Base-by-base conservation (phyloP, 2,797 vertebrate species). In the Crenichthys baileyi region DNA sequence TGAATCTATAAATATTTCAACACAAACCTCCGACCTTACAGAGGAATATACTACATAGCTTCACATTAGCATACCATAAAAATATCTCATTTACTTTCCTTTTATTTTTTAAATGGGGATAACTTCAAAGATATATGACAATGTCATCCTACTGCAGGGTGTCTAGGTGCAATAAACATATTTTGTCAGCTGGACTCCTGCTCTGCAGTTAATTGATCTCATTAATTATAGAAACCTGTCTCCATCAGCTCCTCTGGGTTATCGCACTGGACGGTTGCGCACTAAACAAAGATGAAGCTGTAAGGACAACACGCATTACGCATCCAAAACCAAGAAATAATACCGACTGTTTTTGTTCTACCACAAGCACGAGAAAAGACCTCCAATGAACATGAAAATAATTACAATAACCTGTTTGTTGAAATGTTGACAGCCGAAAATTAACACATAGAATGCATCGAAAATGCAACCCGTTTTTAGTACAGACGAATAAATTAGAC, bases 151-250 rank as follows among this genome's bases (percentile, higher is more conserved):
- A n/a, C 51, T 56, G 24, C n/a, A n/a, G 39, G 41, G 29, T n/a
- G 39, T 26, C 29, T 41, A 44, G 31, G 44, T 9, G 24, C 39
- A 56, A 22, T n/a, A 36, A 36, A 70, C 67, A 44, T 48, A 75
- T 48, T 79, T 48, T 48, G 44, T 72, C 72, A 72, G 50, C 58
- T 44, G 41, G 51, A 7, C 22, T 72, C 26, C 60, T 75, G 74
- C 75, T 72, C 81, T 77, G 73, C 71, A 55, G 67, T 36, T 82
- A 77, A 82, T 72, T 75, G 70, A 78, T 46, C 44, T 80, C 73
- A 82, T 79, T 72, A 73, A 81, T 79, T 70, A 80, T 58, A 73
- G 72, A 83, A 73, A 51, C 13, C 11, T 29, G 71, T 65, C 56
- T 70, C 29, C 71, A 36, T 48, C 72, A 20, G 36, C 78, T 73